These are phyloP conservation scores for Ips typographus DNA, from an alignment of 1,140 invertebrate species.

Conservation along the genomic window DNA sequence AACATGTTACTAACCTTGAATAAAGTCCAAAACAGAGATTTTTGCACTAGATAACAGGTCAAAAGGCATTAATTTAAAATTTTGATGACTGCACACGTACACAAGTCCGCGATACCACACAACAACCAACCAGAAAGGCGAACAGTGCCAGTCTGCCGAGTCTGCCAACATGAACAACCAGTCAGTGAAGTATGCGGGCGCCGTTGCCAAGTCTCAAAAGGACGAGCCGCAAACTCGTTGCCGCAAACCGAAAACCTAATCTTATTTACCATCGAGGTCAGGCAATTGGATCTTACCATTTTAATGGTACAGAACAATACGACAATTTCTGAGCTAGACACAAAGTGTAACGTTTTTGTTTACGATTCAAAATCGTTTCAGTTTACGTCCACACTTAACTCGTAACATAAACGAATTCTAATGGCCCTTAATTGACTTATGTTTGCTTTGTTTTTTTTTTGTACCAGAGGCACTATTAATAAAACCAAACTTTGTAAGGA, in stretches of 20 bases:
- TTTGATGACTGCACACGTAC: conserved; percentile 13
- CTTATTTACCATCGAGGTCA: not conserved
- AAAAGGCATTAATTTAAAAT: conserved; percentile 20
- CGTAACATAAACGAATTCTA: no score
- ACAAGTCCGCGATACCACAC: conserved; percentile 9
- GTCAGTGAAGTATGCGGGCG: conserved; percentile 28
- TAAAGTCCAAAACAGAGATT: conserved; percentile 6
- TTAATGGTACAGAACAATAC: no score
- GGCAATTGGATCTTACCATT: not conserved
- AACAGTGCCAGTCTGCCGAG: conserved; percentile 26
- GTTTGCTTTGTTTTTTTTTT: no score
- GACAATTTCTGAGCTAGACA: no score
- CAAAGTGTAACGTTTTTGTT: no score
- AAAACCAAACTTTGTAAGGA: no score
- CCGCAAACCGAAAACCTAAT: not conserved
- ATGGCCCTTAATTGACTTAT: no score
- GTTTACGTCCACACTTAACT: no score
- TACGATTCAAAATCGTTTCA: no score
- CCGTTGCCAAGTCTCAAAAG: conserved; percentile 24
- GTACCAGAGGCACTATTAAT: no score
- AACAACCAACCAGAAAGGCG: conserved; percentile 10
- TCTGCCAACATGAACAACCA: conserved; percentile 7
- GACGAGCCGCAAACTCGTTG: conserved; percentile 25
- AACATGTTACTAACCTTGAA: conserved; percentile 24
- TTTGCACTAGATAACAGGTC: conserved; percentile 15